phyloP scores from a whole-genome alignment of 1,140 invertebrate genomes.

The Cydia pomonella region DNA sequence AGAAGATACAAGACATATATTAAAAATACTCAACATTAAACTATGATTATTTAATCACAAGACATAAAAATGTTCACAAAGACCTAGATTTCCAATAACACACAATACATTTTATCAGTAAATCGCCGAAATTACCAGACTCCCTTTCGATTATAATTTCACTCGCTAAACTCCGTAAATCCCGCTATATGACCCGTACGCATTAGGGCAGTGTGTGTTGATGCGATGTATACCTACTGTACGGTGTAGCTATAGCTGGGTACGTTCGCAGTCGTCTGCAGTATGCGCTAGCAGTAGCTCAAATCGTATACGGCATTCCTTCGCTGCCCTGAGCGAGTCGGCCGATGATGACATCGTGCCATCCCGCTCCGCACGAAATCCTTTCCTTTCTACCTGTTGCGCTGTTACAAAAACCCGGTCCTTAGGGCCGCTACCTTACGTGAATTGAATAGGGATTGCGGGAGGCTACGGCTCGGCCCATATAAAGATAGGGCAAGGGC shows the following conservation, averaged over 20 bases:
- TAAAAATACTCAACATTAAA: no score
- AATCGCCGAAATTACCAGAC: constrained; percentile 74
- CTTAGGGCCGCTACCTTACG: constrained; percentile 79
- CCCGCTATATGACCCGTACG: constrained; percentile 79
- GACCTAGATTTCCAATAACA: constrained; percentile 3
- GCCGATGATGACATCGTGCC: constrained; percentile 55
- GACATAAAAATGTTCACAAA: neutral
- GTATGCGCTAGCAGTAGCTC: constrained; percentile 68
- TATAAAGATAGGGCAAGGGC: constrained; percentile 76
- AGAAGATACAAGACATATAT: neutral
- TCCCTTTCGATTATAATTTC: constrained; percentile 80
- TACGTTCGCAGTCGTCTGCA: constrained; percentile 54
- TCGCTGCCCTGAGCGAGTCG: constrained; percentile 62
- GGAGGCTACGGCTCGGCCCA: constrained; percentile 75
- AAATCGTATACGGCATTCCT: constrained; percentile 78
- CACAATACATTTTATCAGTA: constrained; percentile 42
- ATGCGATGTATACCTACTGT: constrained; percentile 59
- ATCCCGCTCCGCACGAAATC: constrained; percentile 73
- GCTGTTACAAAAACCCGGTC: constrained; percentile 78
- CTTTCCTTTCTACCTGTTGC: constrained; percentile 80
- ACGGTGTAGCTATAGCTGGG: constrained; percentile 56
- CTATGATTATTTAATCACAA: no score
- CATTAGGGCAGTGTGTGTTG: constrained; percentile 79
- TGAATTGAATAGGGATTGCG: constrained; percentile 77
- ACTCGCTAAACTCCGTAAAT: constrained; percentile 76